A percentile compares a stretch with the other conserved stretches of the same genome.
Conservation (phyloP, 2,113 vertebrate genomes). For the Ariopsis seemanni region DNA sequence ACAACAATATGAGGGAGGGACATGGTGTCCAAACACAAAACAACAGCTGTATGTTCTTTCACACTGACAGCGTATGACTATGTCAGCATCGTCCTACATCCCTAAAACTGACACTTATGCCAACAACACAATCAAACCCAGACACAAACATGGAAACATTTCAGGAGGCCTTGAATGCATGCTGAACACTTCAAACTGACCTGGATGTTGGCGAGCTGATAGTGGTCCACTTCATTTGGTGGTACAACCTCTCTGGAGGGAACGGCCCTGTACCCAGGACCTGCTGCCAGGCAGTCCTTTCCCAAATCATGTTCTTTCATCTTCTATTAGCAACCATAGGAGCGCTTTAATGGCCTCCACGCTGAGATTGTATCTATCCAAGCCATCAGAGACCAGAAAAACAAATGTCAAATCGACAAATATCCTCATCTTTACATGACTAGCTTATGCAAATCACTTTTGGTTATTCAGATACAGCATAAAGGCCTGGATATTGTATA, state of each 20-base stretch:
- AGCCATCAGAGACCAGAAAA: not conserved
- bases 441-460: not conserved
- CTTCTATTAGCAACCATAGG: constrained; percentile 72
- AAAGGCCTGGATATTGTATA: not conserved
- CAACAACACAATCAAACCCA: not conserved
- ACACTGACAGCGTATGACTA: not conserved
- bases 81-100: constrained; percentile 12
- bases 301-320: constrained; percentile 91
- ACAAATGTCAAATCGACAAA: not conserved
- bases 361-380: constrained; percentile 30
- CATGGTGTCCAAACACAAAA: constrained; percentile 39
- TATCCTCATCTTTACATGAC: not conserved
- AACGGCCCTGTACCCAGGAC: constrained; percentile 78
- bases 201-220: constrained; percentile 69
- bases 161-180: not conserved
- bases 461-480: not conserved
- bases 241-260: constrained; percentile 66
- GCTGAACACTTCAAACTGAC: constrained; percentile 60
- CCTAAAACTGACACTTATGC: not conserved
- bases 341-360: constrained; percentile 47
- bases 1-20: not conserved
- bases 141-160: not conserved
- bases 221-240: constrained; percentile 70
- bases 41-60: constrained; percentile 42
- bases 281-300: constrained; percentile 82